Evolutionary conservation across 2,888 invertebrate genomes (phyloP), one percentile per base, ranked within the genome.

Genomic region (Selenia dentaria): DNA sequence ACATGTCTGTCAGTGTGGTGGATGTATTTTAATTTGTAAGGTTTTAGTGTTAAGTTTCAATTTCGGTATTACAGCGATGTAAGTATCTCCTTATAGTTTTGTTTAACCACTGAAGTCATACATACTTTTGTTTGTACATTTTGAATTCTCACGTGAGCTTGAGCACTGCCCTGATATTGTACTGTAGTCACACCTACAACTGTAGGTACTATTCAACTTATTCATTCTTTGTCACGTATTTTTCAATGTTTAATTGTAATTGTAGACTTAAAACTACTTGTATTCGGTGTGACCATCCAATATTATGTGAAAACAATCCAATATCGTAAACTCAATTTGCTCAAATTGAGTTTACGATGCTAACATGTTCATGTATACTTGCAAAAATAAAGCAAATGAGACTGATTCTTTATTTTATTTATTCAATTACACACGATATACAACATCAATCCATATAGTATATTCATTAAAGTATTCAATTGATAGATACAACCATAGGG

Each of bases 351-450:
- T n/a, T n/a, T 62, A 60, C 62, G 55, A 60, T 55, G 61, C 61
- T 56, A 59, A 66, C 50, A 58, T 64, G 59, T 70, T 69, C 59
- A 58, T 59, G 53, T 59, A 62, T 62, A 67, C 53, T 57, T 67
- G 65, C 63, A 46, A 61, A 77, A 84, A 82, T 81, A 84, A 84
- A 83, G 69, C 67, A 71, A 78, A 72, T 79, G 76, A 85, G 85
- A 86, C 85, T 85, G 85, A 83, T 61, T 55, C 22, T 67, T 69
- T 66, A 67, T 76, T 73, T 73, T 62, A 62, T 64, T 67, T 59
- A 28, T 39, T 37, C 44, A 28, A 47, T 33, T 48, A 32, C 16
- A 20, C 13, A 18, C 11, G 26, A 32, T 37, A 33, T 25, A 16
- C 22, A 10, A 31, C 29, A 13, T 24, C 9, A 22, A 24, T 31